These are phyloP conservation scores for Drosophila prostipennis DNA, from an alignment of 2,888 invertebrate genomes.

Conservation along the genomic window DNA sequence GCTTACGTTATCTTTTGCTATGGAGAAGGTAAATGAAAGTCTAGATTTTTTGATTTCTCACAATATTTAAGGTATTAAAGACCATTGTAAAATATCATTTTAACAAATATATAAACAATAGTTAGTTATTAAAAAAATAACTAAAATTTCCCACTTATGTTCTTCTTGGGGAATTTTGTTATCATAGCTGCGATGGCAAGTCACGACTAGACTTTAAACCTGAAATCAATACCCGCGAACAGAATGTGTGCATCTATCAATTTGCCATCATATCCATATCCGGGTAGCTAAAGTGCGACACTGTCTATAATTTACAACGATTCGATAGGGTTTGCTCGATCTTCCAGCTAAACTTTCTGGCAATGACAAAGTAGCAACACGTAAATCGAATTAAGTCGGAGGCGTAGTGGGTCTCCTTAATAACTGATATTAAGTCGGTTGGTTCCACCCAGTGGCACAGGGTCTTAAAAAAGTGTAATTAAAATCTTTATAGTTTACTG, in stretches of 20 bases:
- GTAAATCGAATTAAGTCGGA: constrained; percentile 7
- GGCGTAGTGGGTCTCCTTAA: constrained; percentile 6
- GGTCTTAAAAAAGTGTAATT: constrained; percentile 6
- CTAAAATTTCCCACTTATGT: background rate
- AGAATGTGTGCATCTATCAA: constrained; percentile 22
- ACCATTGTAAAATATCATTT: too few species aligned
- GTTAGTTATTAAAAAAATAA: background rate
- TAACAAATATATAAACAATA: too few species aligned
- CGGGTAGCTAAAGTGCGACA: constrained; percentile 24
- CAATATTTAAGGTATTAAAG: too few species aligned
- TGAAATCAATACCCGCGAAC: constrained; percentile 20
- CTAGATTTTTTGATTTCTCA: too few species aligned
- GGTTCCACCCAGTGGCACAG: constrained; percentile 1
- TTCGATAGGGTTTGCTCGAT: background rate
- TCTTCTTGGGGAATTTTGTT: constrained; percentile 8
- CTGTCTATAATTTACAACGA: constrained; percentile 20
- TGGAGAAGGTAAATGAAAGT: background rate
- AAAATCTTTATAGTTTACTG: constrained; percentile 16
- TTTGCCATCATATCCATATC: constrained; percentile 34
- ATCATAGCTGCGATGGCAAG: constrained; percentile 21
- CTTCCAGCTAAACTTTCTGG: constrained; percentile 6
- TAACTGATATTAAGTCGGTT: constrained; percentile 9
- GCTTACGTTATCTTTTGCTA: background rate
- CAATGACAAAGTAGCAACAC: constrained; percentile 8
- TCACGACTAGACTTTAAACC: constrained; percentile 36